phyloP scores from a whole-genome alignment of 2,888 invertebrate species.

The Dynastes grantii region DNA sequence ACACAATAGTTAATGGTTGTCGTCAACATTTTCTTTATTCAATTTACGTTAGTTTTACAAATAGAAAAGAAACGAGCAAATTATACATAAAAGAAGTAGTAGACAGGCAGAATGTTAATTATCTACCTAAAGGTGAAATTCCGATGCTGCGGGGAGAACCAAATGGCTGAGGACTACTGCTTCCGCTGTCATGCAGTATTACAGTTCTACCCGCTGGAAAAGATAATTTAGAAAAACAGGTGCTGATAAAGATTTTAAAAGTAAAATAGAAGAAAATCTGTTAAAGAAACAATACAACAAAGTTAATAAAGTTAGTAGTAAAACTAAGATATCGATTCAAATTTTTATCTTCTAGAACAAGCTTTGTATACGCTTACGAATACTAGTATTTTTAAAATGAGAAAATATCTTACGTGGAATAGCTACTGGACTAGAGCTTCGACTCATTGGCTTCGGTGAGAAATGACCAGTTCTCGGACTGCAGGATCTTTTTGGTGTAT shows the following conservation, averaged over 20 bases:
- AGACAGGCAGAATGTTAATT: slow-evolving; percentile 39
- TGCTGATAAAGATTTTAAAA: slow-evolving; percentile 8
- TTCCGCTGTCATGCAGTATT: slow-evolving; percentile 70
- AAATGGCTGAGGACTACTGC: slow-evolving; percentile 73
- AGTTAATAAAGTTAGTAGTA: neutral
- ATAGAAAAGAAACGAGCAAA: neutral
- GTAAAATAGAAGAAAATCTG: slow-evolving; percentile 4
- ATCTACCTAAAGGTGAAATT: slow-evolving; percentile 73
- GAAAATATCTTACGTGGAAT: slow-evolving; percentile 72
- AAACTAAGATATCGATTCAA: slow-evolving; percentile 3
- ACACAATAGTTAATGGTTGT: too few species aligned
- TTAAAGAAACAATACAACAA: slow-evolving; percentile 7
- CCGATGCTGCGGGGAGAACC: slow-evolving; percentile 74
- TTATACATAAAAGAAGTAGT: slow-evolving; percentile 32
- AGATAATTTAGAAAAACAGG: slow-evolving; percentile 35
- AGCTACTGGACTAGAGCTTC: slow-evolving; percentile 76
- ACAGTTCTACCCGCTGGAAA: slow-evolving; percentile 56
- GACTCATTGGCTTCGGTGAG: slow-evolving; percentile 72
- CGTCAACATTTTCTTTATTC: too few species aligned
- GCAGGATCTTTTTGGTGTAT: slow-evolving; percentile 75
- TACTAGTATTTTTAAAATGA: slow-evolving; percentile 5
- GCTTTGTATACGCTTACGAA: neutral
- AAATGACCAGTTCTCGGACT: slow-evolving; percentile 70
- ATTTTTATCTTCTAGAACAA: neutral
- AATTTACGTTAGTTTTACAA: too few species aligned